Conservation (phyloP, 1,140 invertebrate genomes). For the Drosophila murphyi region DNA sequence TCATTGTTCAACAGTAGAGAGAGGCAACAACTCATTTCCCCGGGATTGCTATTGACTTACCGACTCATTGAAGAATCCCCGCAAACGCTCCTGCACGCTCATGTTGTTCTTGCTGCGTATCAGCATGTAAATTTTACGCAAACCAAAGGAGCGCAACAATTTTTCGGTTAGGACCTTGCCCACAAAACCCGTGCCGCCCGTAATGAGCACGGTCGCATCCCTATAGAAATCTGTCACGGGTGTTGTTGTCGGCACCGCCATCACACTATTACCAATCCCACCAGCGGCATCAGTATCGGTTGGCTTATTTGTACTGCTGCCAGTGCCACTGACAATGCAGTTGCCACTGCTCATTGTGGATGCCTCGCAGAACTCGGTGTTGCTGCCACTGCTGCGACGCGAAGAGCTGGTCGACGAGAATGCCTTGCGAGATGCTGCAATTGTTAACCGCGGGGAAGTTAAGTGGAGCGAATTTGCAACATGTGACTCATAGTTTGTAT, state of each 20-base stretch:
- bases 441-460: too few relatives aligned
- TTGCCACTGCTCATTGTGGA: slow-evolving; percentile 37
- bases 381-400: slow-evolving; percentile 60
- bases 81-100: slow-evolving; percentile 87
- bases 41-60: slow-evolving; percentile 84
- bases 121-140: slow-evolving; percentile 91
- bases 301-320: not conserved
- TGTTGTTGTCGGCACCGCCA: slow-evolving; percentile 16
- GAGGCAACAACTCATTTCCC: slow-evolving; percentile 33
- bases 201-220: slow-evolving; percentile 86
- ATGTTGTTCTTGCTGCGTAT: slow-evolving; percentile 92
- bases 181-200: slow-evolving; percentile 93
- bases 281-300: slow-evolving; percentile 10
- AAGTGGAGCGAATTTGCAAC: not conserved
- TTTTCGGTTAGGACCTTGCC: slow-evolving; percentile 96
- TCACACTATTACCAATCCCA: slow-evolving; percentile 6
- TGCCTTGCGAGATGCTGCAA: slow-evolving; percentile 55
- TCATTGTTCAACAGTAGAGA: slow-evolving; percentile 46
- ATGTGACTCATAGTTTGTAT: not conserved
- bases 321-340: slow-evolving; percentile 27
- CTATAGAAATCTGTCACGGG: slow-evolving; percentile 84
- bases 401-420: slow-evolving; percentile 74
- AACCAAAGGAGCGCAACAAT: slow-evolving; percentile 90
- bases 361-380: slow-evolving; percentile 36
- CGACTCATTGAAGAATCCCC: slow-evolving; percentile 87